Conservation (phyloP, 2,113 vertebrate genomes). For the Thermophis baileyi region DNA sequence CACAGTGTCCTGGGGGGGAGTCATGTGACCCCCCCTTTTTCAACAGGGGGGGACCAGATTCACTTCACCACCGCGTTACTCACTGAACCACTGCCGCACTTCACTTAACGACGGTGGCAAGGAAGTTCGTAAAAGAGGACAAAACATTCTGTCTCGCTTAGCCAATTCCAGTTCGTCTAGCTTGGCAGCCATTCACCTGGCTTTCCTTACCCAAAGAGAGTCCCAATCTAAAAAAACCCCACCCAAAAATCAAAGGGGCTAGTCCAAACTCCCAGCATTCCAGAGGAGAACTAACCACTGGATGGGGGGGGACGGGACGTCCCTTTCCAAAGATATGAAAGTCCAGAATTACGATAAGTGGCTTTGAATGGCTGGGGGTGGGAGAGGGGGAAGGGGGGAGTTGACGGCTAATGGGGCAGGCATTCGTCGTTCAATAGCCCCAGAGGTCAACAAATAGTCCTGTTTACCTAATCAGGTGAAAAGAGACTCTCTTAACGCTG, state of each 20-base stretch:
- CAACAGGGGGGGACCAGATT: too few species aligned
- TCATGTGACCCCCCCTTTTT: too few species aligned
- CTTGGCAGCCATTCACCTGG: too few species aligned
- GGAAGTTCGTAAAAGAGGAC: too few species aligned
- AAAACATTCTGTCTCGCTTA: too few species aligned
- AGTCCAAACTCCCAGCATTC: neutral
- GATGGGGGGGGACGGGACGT: neutral
- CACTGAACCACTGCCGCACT: too few species aligned
- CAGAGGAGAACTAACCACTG: neutral
- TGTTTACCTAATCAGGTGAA: constrained; percentile 61
- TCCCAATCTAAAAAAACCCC: too few species aligned
- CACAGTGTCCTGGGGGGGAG: rapidly evolving
- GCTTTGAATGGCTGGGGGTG: constrained; percentile 41
- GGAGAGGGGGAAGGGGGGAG: constrained; percentile 30
- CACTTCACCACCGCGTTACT: too few species aligned
- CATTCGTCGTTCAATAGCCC: constrained; percentile 37
- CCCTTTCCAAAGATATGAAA: constrained; percentile 39
- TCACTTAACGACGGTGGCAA: too few species aligned
- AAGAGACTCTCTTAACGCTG: constrained; percentile 59
- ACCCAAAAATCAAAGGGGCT: too few species aligned
- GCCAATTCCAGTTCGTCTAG: too few species aligned
- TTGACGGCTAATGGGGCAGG: constrained; percentile 42
- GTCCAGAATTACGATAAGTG: constrained; percentile 51
- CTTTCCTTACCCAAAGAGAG: too few species aligned
- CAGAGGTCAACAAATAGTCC: constrained; percentile 26